phyloP scores from a whole-genome alignment of 2,113 vertebrate species.

The Microcebus griseorufus region DNA sequence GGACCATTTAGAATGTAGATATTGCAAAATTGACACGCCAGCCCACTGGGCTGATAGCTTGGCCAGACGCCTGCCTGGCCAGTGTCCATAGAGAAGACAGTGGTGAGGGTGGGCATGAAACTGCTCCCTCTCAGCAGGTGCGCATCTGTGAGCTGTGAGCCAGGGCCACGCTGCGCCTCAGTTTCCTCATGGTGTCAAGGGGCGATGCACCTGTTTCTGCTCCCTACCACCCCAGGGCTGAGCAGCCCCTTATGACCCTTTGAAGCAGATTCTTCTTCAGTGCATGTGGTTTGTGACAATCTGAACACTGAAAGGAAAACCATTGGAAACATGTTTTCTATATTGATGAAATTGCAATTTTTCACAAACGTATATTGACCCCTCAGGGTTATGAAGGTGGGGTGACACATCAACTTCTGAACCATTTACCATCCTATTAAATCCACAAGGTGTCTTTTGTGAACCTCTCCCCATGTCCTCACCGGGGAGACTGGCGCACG shows the following conservation, averaged over 20 bases:
- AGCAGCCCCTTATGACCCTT: background rate
- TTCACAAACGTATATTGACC: background rate
- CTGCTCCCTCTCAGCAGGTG: background rate
- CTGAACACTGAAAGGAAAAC: background rate
- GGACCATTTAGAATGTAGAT: too few species aligned
- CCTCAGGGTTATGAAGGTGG: fast-evolving
- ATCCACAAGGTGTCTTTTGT: background rate
- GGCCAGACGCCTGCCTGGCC: fast-evolving
- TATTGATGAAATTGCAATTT: background rate
- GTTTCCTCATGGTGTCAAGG: background rate
- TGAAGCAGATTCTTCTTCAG: background rate
- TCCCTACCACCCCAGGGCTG: fast-evolving
- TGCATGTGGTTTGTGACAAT: fast-evolving
- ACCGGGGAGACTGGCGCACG: background rate
- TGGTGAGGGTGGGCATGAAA: fast-evolving
- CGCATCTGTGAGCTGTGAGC: fast-evolving
- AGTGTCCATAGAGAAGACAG: background rate
- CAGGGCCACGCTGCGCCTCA: fast-evolving
- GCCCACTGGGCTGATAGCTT: fast-evolving
- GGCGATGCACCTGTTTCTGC: too few species aligned
- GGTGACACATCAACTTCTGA: background rate
- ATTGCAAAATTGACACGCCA: too few species aligned
- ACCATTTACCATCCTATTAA: background rate
- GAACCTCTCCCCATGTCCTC: background rate
- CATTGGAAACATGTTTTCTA: background rate